Evolutionary conservation across 1,140 invertebrate genomes (phyloP).

Genomic region (Lerema accius): DNA sequence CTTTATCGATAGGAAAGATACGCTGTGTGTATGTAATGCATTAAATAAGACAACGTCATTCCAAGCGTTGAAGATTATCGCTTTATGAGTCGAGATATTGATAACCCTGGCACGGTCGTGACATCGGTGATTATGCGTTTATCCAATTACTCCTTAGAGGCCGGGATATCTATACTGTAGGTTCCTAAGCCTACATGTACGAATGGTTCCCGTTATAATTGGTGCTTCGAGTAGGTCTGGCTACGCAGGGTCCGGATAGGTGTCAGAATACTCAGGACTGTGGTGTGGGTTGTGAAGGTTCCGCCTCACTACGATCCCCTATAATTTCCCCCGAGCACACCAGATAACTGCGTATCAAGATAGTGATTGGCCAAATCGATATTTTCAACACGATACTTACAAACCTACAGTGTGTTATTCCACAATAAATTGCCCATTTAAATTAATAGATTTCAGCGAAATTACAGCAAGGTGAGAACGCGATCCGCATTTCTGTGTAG

Average conservation of each 20-base stretch:
- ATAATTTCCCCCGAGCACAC: conserved; percentile 44
- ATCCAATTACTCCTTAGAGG: conserved; percentile 51
- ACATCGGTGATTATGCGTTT: conserved; percentile 54
- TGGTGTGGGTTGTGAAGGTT: conserved; percentile 38
- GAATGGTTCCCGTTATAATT: conserved; percentile 56
- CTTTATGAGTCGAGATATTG: conserved; percentile 39
- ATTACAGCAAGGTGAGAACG: conserved; percentile 32
- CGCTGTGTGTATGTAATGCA: conserved; percentile 14
- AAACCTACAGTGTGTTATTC: conserved; percentile 12
- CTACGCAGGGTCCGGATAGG: conserved; percentile 43
- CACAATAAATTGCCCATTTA: conserved; percentile 25
- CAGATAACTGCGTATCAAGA: conserved; percentile 53
- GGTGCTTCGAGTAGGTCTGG: conserved; percentile 34
- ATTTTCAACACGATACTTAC: conserved; percentile 40
- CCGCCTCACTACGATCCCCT: conserved; percentile 39
- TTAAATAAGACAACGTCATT: conserved; percentile 17
- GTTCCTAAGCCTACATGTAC: conserved; percentile 47
- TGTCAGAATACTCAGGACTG: conserved; percentile 46
- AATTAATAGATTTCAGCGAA: conserved; percentile 23
- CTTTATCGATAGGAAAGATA: conserved; percentile 14
- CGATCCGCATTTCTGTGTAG: conserved; percentile 32
- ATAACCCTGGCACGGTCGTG: conserved; percentile 48
- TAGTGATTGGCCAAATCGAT: conserved; percentile 51
- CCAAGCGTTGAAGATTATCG: conserved; percentile 18
- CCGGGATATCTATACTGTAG: conserved; percentile 37